Percentiles rank a stretch among this genome's conserved stretches.
These are phyloP conservation scores for Odontophorus gujanensis DNA, from an alignment of 2,113 vertebrate species.

Conservation along the genomic window DNA sequence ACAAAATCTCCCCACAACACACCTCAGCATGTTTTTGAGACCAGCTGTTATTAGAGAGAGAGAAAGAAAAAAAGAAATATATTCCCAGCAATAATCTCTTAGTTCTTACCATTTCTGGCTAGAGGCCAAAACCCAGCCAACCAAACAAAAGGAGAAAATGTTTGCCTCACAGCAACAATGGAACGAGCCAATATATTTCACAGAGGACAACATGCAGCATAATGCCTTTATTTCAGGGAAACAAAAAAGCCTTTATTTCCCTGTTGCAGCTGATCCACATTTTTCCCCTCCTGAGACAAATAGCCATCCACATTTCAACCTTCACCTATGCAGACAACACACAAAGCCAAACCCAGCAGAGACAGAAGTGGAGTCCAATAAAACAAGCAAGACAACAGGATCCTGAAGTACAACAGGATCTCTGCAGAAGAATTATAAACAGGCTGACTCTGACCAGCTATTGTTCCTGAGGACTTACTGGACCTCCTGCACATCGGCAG, in stretches of 20 bases:
- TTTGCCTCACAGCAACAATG: neutral
- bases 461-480: neutral
- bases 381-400: neutral
- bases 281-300: neutral
- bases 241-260: neutral
- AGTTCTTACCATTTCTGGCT: neutral
- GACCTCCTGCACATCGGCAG: neutral
- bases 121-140: neutral
- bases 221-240: neutral
- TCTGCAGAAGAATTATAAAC: neutral
- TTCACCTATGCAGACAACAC: neutral
- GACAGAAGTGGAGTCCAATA: neutral
- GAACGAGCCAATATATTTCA: neutral
- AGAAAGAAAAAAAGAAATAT: neutral
- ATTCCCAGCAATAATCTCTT: neutral
- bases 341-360: neutral
- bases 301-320: neutral
- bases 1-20: neutral
- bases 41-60: neutral
- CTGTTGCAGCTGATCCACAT: accelerated
- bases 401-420: neutral
- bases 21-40: neutral
- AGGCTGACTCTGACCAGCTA: neutral
- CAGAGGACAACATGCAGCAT: neutral
- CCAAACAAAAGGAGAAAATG: neutral